Base-by-base conservation (phyloP, 2,888 invertebrate genomes). In the Limnephilus auricula region DNA sequence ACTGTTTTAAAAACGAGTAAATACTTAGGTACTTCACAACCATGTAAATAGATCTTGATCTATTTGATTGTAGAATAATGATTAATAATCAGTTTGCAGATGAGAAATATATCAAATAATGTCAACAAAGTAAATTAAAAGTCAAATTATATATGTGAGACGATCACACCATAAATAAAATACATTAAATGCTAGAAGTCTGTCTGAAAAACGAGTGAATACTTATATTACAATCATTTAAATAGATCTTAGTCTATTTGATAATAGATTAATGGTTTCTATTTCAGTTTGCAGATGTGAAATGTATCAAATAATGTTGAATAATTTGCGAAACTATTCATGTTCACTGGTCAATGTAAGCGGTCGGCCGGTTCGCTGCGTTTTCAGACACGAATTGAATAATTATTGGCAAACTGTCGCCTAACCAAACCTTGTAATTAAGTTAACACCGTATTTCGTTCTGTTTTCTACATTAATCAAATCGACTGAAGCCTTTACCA, bases 261-360 rank as follows among this genome's bases (percentile, higher is more conserved):
- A 65, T 65, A n/a, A 65, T 25, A 65, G n/a, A n/a, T 65, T 65
- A 65, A 65, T 65, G 65, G n/a, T n/a, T 2, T 65, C n/a, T n/a
- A 65, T 65, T 65, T 65, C 65, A n/a, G 65, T 65, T 65, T 65
- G 9, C 65, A 65, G 65, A 25, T n/a, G 65, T 9, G 9, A 65
- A 25, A 65, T 65, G n/a, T 65, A 65, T 65, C 25, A 25, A 65
- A 65, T 65, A n/a, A 65, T 65, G 50, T 65, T 25, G n/a, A 65
- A 6, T n/a, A 25, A 65, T 65, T 65, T 65, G 25, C 9, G n/a
- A 65, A n/a, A 65, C 50, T 25, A 18, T 25, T 25, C 6, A 6
- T 65, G 65, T 65, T 65, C 65, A 65, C 65, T 65, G 65, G 65
- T 65, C 65, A 65, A 65, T n/a, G 65, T 65, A 65, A 65, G 65